phyloP scores from a whole-genome alignment of 2,797 vertebrate genomes.

The Halcyon smyrnensis region DNA sequence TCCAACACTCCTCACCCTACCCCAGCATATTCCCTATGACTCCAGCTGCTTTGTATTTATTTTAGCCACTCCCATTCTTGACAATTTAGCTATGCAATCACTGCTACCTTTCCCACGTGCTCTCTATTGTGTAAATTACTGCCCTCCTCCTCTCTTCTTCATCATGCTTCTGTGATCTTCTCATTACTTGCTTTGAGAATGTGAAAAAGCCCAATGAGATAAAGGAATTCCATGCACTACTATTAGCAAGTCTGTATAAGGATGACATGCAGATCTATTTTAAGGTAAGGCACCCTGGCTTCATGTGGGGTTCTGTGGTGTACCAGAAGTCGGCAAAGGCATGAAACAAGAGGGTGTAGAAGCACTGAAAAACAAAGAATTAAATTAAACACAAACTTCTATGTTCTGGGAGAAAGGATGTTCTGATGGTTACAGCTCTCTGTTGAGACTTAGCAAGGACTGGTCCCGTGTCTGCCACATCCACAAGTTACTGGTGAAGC shows the following conservation, averaged over 20 bases:
- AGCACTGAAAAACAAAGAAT: not conserved
- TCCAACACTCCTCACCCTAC: not conserved
- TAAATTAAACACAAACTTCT: not conserved
- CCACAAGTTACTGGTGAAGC: not conserved
- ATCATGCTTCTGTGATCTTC: not conserved
- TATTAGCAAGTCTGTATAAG: not conserved
- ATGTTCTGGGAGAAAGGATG: not conserved
- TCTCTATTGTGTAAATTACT: not conserved
- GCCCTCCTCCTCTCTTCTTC: not conserved
- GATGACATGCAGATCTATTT: not conserved
- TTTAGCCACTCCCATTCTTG: not conserved
- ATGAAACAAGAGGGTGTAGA: not conserved
- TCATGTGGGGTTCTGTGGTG: not conserved
- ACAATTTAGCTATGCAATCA: not conserved
- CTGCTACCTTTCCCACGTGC: not conserved
- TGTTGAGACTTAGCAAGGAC: not conserved
- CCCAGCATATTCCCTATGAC: not conserved
- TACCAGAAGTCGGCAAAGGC: not conserved
- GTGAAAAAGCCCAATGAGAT: not conserved
- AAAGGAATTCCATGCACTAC: not conserved
- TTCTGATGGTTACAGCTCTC: not conserved
- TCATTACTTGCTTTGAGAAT: not conserved
- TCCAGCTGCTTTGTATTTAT: not conserved
- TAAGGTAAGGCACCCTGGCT: not conserved
- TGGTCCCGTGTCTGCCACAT: not conserved